Conservation (phyloP, 2,113 vertebrate species). For the Heteronetta atricapilla region DNA sequence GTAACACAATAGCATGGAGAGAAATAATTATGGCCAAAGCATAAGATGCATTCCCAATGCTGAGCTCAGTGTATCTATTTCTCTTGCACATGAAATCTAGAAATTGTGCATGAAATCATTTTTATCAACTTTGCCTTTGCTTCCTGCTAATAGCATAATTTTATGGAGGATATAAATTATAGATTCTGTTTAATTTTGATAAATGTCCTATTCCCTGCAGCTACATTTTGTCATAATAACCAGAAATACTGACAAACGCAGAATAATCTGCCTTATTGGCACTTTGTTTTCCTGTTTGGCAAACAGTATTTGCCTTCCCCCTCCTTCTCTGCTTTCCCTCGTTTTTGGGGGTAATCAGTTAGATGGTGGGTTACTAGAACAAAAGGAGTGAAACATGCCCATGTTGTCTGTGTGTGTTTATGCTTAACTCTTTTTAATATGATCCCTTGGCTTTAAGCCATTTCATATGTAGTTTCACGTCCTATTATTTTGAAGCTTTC, state of each 20-base stretch:
- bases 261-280: background rate
- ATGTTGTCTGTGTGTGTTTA: too few relatives aligned
- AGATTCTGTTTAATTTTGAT: background rate
- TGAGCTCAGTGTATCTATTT: rapidly evolving
- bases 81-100: too few relatives aligned
- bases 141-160: background rate
- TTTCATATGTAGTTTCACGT: rapidly evolving
- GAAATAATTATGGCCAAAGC: background rate
- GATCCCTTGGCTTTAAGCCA: background rate
- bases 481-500: background rate
- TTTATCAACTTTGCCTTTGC: background rate
- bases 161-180: background rate
- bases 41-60: background rate
- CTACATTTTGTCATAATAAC: background rate
- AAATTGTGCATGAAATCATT: background rate
- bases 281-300: background rate
- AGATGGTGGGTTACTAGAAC: background rate
- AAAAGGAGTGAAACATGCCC: background rate
- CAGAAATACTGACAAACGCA: background rate
- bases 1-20: rapidly evolving
- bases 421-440: too few relatives aligned
- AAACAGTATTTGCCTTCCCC: background rate
- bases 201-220: background rate
- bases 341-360: too few relatives aligned
- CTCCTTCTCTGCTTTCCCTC: background rate